Evolutionary conservation across 2,888 invertebrate genomes (phyloP).

Genomic region (Pammene aurita): DNA sequence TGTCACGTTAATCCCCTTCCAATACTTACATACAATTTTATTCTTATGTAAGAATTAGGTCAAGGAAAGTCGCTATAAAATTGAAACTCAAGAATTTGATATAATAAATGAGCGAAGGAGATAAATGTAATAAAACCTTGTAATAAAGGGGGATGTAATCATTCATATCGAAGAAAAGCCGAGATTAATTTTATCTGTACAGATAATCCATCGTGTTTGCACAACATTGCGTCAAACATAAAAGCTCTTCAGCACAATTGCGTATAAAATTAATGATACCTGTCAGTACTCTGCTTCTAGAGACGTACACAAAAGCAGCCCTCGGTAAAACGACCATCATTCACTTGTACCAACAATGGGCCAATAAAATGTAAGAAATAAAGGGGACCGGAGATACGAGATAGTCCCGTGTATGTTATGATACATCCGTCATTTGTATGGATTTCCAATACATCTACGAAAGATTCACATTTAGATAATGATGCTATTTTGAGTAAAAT

Average conservation of each 20-base stretch:
- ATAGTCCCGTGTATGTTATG: slow-evolving; percentile 40
- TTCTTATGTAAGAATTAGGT: neutral
- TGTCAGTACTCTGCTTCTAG: slow-evolving; percentile 63
- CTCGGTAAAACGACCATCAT: slow-evolving; percentile 58
- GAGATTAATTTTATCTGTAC: slow-evolving; percentile 50
- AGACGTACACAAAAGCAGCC: slow-evolving; percentile 54
- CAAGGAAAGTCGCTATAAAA: neutral
- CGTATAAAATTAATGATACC: slow-evolving; percentile 67
- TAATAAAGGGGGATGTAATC: slow-evolving; percentile 35
- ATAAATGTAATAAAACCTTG: slow-evolving; percentile 23
- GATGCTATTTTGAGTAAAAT: neutral
- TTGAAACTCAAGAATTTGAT: neutral
- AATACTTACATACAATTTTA: too few species aligned
- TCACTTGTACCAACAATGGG: slow-evolving; percentile 64
- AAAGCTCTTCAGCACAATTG: slow-evolving; percentile 47
- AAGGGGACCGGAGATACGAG: slow-evolving; percentile 28
- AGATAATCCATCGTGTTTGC: slow-evolving; percentile 48
- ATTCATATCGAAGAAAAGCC: slow-evolving; percentile 44
- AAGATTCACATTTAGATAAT: slow-evolving; percentile 21
- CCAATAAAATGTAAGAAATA: slow-evolving; percentile 68
- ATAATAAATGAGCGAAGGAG: slow-evolving; percentile 8
- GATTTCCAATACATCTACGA: slow-evolving; percentile 42
- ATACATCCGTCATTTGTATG: slow-evolving; percentile 52
- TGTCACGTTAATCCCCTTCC: too few species aligned
- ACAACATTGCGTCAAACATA: slow-evolving; percentile 43